Evolutionary conservation across 2,888 invertebrate genomes (phyloP).

Genomic region (Eudasyphora cyanicolor): DNA sequence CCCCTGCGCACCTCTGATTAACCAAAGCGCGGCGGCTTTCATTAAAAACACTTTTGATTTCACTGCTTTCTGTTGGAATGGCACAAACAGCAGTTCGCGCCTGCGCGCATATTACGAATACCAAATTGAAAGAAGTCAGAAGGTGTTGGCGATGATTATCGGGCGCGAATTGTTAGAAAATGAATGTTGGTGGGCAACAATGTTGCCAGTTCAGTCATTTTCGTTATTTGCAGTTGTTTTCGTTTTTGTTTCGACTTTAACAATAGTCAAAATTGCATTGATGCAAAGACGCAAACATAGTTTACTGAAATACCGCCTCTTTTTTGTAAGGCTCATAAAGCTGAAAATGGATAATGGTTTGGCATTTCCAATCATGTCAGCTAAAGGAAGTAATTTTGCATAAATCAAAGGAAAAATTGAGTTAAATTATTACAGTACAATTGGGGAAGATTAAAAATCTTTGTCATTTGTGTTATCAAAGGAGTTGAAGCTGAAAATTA

Average conservation of each 20-base stretch:
- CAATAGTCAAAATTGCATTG: slow-evolving; percentile 11
- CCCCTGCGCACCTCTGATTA: too few relatives aligned
- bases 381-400: too few relatives aligned
- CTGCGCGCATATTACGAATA: not conserved
- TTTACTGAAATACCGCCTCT: too few relatives aligned
- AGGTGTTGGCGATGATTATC: slow-evolving; percentile 23
- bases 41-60: slow-evolving; percentile 62
- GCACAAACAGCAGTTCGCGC: not conserved
- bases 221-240: not conserved
- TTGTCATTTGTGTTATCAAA: too few relatives aligned
- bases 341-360: too few relatives aligned
- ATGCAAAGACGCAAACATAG: too few relatives aligned
- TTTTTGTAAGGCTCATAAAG: too few relatives aligned
- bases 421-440: too few relatives aligned
- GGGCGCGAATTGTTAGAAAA: slow-evolving; percentile 12
- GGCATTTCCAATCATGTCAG: too few relatives aligned
- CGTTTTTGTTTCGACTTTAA: not conserved
- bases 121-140: not conserved
- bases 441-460: too few relatives aligned
- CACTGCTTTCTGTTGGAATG: slow-evolving; percentile 51
- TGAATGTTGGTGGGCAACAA: slow-evolving; percentile 4
- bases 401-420: too few relatives aligned
- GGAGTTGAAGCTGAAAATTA: too few relatives aligned
- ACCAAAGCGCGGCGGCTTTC: slow-evolving; percentile 20
- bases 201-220: slow-evolving; percentile 7